Percentiles rank a stretch among this genome's conserved stretches.
phyloP scores from a whole-genome alignment of 2,888 invertebrate species.

The Allygus modestus region DNA sequence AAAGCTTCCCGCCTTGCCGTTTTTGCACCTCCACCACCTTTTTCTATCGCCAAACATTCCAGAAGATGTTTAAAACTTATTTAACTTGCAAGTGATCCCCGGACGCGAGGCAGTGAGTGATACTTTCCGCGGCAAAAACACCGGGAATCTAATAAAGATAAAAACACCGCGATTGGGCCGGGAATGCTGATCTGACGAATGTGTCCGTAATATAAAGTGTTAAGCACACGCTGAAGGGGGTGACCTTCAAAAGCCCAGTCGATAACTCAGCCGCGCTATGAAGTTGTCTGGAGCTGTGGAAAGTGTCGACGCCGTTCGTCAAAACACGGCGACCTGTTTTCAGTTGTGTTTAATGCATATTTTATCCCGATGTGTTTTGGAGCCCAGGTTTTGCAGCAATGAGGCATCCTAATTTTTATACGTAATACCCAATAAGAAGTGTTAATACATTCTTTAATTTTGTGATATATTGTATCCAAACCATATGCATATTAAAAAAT shows the following conservation, averaged over 20 bases:
- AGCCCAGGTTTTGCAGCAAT: no score
- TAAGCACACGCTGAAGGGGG: constrained; percentile 16
- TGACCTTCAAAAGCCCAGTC: constrained; percentile 38
- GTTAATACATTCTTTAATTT: no score
- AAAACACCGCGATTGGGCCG: constrained; percentile 25
- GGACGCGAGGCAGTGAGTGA: constrained; percentile 4
- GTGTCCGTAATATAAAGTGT: constrained; percentile 57
- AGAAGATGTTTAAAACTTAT: constrained; percentile 42
- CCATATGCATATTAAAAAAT: no score
- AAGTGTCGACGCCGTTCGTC: constrained; percentile 19
- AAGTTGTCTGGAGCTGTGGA: constrained; percentile 46
- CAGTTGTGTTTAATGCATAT: background rate
- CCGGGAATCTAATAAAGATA: constrained; percentile 54
- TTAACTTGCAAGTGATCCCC: constrained; percentile 44
- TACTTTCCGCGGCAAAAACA: constrained; percentile 36
- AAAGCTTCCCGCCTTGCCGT: background rate
- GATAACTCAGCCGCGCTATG: constrained; percentile 57
- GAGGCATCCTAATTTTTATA: no score
- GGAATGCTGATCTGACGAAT: constrained; percentile 56
- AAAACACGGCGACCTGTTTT: constrained; percentile 32
- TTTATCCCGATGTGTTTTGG: background rate
- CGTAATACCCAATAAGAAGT: no score
- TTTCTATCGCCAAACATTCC: constrained; percentile 15
- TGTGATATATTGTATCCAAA: no score
- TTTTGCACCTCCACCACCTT: background rate